Evolutionary conservation across 2,113 vertebrate genomes (phyloP).

Genomic region (Daboia siamensis): DNA sequence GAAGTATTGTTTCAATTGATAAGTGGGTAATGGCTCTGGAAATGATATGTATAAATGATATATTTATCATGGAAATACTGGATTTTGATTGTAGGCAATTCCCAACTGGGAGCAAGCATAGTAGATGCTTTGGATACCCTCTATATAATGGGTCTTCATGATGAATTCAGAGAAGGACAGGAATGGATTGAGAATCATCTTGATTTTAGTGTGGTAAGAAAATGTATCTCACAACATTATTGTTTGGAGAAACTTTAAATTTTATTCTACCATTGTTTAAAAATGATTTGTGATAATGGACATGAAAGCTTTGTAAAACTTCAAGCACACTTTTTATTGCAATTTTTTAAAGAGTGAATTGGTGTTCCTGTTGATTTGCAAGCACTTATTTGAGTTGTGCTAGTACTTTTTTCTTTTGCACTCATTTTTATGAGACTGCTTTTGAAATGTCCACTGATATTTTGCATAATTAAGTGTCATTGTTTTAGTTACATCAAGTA

Average conservation of each 20-base stretch:
- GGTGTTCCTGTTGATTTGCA: not conserved
- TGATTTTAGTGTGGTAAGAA: constrained; percentile 91
- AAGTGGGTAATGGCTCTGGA: not conserved
- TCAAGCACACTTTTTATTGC: not conserved
- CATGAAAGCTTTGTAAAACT: not conserved
- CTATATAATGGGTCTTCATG: constrained; percentile 95
- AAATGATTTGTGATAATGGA: not conserved
- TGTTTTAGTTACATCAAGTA: not conserved
- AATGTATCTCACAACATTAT: not conserved
- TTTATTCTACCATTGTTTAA: not conserved
- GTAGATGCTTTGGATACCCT: constrained; percentile 96
- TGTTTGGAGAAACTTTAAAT: constrained; percentile 1
- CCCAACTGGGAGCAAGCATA: constrained; percentile 93
- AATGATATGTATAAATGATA: not conserved
- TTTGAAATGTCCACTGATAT: not conserved
- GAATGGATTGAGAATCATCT: constrained; percentile 96
- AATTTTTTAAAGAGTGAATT: not conserved
- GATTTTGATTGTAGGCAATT: constrained; percentile 80
- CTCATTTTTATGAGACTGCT: not conserved
- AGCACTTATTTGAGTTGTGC: not conserved
- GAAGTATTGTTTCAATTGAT: not conserved
- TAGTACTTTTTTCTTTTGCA: not conserved
- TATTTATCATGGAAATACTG: constrained; percentile 5
- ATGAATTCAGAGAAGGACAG: constrained; percentile 94
- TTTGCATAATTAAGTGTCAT: not conserved